Conservation (phyloP, 2,888 invertebrate species). For the Meliscaeva auricollis region DNA sequence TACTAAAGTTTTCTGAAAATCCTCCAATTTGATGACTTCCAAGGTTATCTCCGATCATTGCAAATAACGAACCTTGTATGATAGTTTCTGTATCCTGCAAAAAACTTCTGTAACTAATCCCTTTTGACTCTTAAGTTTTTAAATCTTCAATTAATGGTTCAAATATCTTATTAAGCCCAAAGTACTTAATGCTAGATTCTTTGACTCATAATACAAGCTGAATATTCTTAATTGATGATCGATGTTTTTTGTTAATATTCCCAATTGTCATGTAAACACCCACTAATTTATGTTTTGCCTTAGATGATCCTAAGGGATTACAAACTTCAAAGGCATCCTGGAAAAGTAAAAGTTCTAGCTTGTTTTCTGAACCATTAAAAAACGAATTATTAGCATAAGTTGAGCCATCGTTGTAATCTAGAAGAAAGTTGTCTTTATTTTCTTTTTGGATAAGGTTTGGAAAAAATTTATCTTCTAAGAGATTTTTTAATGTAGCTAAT, state of each 20-base stretch:
- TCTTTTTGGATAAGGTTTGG: constrained; percentile 12
- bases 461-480: constrained; percentile 19
- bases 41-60: constrained; percentile 39
- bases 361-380: constrained; percentile 22
- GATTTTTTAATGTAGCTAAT: constrained; percentile 24
- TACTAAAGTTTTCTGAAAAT: constrained; percentile 43
- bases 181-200: constrained; percentile 14
- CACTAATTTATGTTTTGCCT: constrained; percentile 22
- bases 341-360: constrained; percentile 29
- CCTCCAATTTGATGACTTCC: constrained; percentile 50
- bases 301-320: constrained; percentile 20
- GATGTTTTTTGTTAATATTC: constrained; percentile 18
- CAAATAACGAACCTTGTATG: constrained; percentile 6
- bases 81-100: constrained; percentile 4
- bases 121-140: constrained; percentile 23
- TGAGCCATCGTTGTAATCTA: constrained; percentile 31
- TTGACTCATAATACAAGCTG: constrained; percentile 26
- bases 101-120: constrained; percentile 10
- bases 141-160: constrained; percentile 33
- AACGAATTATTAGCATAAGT: constrained; percentile 30
- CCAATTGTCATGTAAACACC: constrained; percentile 33
- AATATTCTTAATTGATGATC: constrained; percentile 24
- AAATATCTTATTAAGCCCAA: constrained; percentile 30
- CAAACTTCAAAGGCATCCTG: constrained; percentile 34
- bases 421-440: constrained; percentile 23